These are phyloP conservation scores for Dendrolimus houi DNA, from an alignment of 2,888 invertebrate genomes.

Conservation along the genomic window DNA sequence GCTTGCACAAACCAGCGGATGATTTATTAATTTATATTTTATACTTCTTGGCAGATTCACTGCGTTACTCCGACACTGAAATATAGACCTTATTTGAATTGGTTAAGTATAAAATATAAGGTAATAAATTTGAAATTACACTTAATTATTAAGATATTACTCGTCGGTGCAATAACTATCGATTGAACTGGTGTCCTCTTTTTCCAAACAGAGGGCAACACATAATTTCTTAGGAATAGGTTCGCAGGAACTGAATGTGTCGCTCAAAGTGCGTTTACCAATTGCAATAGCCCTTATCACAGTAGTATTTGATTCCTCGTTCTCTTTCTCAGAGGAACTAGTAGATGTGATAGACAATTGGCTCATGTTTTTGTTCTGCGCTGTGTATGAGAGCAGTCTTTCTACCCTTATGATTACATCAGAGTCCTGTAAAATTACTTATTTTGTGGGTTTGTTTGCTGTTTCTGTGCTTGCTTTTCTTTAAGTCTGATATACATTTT, in stretches of 20 bases:
- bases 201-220: conserved; percentile 22
- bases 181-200: conserved; percentile 44
- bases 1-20: too few relatives aligned
- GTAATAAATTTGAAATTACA: background rate
- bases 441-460: too few relatives aligned
- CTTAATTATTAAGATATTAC: conserved; percentile 9
- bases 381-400: conserved; percentile 36
- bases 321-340: conserved; percentile 38
- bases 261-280: conserved; percentile 44
- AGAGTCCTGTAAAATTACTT: conserved; percentile 34
- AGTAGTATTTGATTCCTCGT: conserved; percentile 21
- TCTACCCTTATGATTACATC: conserved; percentile 53
- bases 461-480: too few relatives aligned
- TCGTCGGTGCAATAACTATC: conserved; percentile 42
- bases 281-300: conserved; percentile 28
- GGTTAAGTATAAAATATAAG: too few relatives aligned
- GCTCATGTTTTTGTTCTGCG: conserved; percentile 26
- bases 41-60: too few relatives aligned
- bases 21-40: too few relatives aligned
- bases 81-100: too few relatives aligned
- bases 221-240: conserved; percentile 52
- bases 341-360: conserved; percentile 28
- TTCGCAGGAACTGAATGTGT: conserved; percentile 44
- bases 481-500: too few relatives aligned
- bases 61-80: too few relatives aligned